A percentile compares a stretch with the other conserved stretches of the same genome.
phyloP scores from a whole-genome alignment of 1,140 invertebrate species.

The Chlorops oryzae region DNA sequence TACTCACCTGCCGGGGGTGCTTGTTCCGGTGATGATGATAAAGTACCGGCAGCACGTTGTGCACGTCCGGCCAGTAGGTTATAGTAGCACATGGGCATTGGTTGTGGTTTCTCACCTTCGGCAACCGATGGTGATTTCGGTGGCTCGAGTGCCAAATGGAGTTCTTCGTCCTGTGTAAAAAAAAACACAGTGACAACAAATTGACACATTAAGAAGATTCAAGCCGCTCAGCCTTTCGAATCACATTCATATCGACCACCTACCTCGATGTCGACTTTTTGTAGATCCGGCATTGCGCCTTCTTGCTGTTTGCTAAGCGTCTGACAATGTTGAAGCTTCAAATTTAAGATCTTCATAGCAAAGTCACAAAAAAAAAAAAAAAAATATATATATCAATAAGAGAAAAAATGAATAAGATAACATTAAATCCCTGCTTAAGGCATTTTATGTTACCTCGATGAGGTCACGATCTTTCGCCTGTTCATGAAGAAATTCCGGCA shows the following conservation, averaged over 20 bases:
- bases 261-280: conserved; percentile 30
- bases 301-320: conserved; percentile 35
- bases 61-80: conserved; percentile 42
- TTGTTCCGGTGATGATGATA: conserved; percentile 44
- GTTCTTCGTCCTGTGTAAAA: conserved; percentile 21
- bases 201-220: neutral
- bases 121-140: conserved; percentile 25
- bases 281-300: conserved; percentile 27
- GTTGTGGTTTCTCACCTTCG: conserved; percentile 41
- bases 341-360: conserved; percentile 42
- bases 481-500: conserved; percentile 35
- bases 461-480: conserved; percentile 36
- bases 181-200: neutral
- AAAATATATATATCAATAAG: too few relatives aligned
- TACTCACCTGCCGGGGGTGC: conserved; percentile 34
- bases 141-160: conserved; percentile 19
- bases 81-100: conserved; percentile 46
- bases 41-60: conserved; percentile 35
- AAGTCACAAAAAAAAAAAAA: too few relatives aligned
- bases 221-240: too few relatives aligned
- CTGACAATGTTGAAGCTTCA: conserved; percentile 40
- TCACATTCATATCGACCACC: conserved; percentile 21
- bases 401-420: too few relatives aligned
- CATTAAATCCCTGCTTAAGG: too few relatives aligned
- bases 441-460: conserved; percentile 32